Percentiles rank a stretch among this genome's conserved stretches.
Conservation (phyloP, 1,140 invertebrate genomes). For the Hermetia illucens region DNA sequence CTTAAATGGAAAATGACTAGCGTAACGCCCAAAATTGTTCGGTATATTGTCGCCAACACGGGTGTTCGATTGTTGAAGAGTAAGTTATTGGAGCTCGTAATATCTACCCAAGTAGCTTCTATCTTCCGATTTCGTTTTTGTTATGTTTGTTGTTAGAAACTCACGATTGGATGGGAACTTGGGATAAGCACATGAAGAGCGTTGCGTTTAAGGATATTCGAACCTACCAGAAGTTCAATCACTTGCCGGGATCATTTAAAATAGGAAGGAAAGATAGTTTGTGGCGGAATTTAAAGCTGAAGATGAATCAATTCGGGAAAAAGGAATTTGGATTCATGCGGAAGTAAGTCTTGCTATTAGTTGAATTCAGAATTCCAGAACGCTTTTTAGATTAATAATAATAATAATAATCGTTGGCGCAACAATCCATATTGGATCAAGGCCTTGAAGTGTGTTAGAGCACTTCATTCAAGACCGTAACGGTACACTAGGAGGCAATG, state of each 20-base stretch:
- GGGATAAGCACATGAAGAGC: slow-evolving; percentile 76
- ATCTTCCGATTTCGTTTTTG: slow-evolving; percentile 32
- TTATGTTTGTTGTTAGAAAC: slow-evolving; percentile 33
- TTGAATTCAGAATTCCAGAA: neutral
- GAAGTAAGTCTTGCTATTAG: slow-evolving; percentile 21
- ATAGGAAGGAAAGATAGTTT: slow-evolving; percentile 91
- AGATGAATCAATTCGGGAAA: slow-evolving; percentile 59
- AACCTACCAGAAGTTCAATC: slow-evolving; percentile 90
- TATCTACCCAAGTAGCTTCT: slow-evolving; percentile 35
- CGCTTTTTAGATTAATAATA: no score
- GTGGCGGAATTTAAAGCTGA: slow-evolving; percentile 72
- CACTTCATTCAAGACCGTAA: no score
- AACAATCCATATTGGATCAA: no score
- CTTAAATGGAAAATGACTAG: slow-evolving; percentile 86
- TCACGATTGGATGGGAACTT: slow-evolving; percentile 60
- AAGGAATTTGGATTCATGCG: slow-evolving; percentile 87
- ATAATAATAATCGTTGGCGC: no score
- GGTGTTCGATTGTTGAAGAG: slow-evolving; percentile 74
- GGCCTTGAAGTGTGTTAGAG: no score
- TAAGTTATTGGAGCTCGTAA: slow-evolving; percentile 27
- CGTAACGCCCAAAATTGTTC: slow-evolving; percentile 76
- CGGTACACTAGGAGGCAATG: no score
- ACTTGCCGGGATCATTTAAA: slow-evolving; percentile 95
- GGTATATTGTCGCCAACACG: slow-evolving; percentile 68
- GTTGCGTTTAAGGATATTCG: slow-evolving; percentile 58